Evolutionary conservation across 30 jellyfish, hydroid and myxozoan species (phyloP), one percentile per base, ranked within the genome.

Genomic region (Hydra vulgaris): DNA sequence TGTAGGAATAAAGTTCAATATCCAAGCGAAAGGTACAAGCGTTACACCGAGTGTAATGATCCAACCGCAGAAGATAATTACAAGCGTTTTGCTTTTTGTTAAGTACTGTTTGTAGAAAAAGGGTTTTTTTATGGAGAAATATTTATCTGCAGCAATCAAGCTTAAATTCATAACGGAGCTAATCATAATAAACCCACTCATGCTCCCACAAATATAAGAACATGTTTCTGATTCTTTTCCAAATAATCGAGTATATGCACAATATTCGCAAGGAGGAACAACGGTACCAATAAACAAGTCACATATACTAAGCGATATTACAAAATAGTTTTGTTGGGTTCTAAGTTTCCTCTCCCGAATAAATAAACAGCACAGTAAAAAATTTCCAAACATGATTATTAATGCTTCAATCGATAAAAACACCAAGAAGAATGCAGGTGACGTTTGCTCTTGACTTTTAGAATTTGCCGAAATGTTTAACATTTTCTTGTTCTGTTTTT

Each of bases 221-320:
- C 90, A 83, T 23, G 67, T 26, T 17, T 16, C 21, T 8, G 83
- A 27, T 70, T 25, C 55, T 20, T 23, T 40, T 40, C 12, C 61
- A 40, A 40, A 40, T 3, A 40, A 40, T 7, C 25, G 24, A 40
- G 53, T 23, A 8, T 69, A 23, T 15, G 90, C 90, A 24, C 90
- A 83, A 23, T 74, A 83, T 68, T 83, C 90, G 40, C 90, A 83
- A 18, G 90, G 90, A n/a, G 90, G 77, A 23, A 83, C 73, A 12
- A 77, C 23, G 22, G 76, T n/a, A 15, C 90, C 90, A 18, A 83
- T 87, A 0, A 83, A 68, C 19, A 83, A 24, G 52, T 83, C 90
- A 76, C 88, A 26, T 18, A 83, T 72, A n/a, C 87, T 54, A 15
- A 83, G 27, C 15, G 90, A 83, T 24, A 83, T 12, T 1, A 83